Evolutionary conservation across 2,113 vertebrate genomes (phyloP).

Genomic region (Heloderma charlesbogerti): DNA sequence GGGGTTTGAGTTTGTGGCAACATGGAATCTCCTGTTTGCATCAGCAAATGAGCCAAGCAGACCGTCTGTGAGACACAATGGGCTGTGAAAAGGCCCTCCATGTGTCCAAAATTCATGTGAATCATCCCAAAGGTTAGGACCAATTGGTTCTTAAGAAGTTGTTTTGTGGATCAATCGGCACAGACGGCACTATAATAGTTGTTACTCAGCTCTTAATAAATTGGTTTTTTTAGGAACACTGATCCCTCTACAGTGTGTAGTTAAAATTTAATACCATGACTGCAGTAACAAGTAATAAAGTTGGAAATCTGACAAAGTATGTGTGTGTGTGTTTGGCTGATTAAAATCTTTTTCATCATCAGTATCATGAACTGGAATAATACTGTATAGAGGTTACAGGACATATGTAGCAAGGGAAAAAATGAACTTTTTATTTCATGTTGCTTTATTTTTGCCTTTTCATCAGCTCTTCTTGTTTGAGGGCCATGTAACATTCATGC

Average conservation of each 20-base stretch:
- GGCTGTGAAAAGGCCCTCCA: neutral
- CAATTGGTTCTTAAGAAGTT: neutral
- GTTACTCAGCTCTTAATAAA: constrained; percentile 14
- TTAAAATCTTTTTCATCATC: neutral
- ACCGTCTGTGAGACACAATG: neutral
- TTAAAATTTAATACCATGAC: constrained; percentile 30
- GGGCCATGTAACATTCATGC: neutral
- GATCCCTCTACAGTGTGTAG: neutral
- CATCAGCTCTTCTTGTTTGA: neutral
- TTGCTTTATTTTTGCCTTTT: neutral
- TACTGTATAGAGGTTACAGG: neutral
- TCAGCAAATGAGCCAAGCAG: neutral
- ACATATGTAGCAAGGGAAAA: constrained; percentile 2
- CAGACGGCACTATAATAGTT: neutral
- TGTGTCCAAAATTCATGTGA: neutral
- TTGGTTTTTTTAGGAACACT: constrained; percentile 5
- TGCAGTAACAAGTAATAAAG: neutral
- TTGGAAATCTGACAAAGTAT: neutral
- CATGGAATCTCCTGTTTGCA: neutral
- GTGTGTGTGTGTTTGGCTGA: neutral
- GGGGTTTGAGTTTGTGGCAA: no score
- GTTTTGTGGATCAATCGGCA: constrained; percentile 34
- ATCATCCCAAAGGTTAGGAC: neutral
- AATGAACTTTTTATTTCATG: rapidly evolving
- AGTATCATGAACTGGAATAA: neutral